Base-by-base conservation (phyloP, 2,888 invertebrate species). In the Platycnemis pennipes region DNA sequence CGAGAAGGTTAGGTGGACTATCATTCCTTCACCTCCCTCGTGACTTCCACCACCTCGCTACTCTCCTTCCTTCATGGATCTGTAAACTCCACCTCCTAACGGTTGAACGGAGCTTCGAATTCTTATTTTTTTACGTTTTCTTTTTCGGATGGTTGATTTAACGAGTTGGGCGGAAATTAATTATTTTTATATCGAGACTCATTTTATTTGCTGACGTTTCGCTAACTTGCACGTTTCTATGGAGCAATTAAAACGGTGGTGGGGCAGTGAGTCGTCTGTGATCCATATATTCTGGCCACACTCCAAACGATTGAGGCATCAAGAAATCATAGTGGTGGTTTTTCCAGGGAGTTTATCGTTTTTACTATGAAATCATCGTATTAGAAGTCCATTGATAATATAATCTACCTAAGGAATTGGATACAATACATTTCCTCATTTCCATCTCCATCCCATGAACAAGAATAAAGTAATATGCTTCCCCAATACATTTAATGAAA, bases 1-100 rank as follows among this genome's bases (percentile, higher is more conserved):
- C 91, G 91, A 77, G 53, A 56, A 63, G 91, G 44, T 42, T 56
- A 31, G 8, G 88, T 44, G 63, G 91, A 91, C 91, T 37, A 91
- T 91, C 63, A 77, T 77, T 37, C 77, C 49, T 49, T 49, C 49
- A 13, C 46, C 49, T 88, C 45, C 44, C 91, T 56, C 91, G 91
- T 89, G 89, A 53, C 89, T 89, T 88, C 88, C 22, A 16, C 37
- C 88, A 22, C 69, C 42, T 63, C 63, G n/a, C 53, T 13, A 37
- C 89, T 53, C 44, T 42, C 49, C n/a, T 37, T 19, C 26, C 89
- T 37, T 63, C 2, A 22, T 31, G 53, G 31, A 53, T 53, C 88
- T 53, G n/a, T 53, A 31, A 37, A 26, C 88, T 89, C 53, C 8
- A 26, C 88, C 22, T 22, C 46, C 49, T 37, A 46, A 37, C 42